Evolutionary conservation across 92 coral and sea anemone species (phyloP).

Genomic region (Palythoa heliodiscus): DNA sequence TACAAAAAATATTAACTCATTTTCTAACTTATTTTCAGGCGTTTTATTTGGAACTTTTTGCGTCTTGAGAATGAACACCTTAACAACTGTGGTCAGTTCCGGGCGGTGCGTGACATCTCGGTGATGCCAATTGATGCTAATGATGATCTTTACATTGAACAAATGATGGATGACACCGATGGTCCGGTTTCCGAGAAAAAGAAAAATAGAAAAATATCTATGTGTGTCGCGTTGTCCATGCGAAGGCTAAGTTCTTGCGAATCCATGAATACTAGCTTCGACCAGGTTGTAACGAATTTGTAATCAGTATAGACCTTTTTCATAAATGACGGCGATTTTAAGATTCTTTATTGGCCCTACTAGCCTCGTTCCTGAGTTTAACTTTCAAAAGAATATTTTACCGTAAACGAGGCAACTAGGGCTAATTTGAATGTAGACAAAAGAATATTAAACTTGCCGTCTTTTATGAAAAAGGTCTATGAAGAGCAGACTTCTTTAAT

Average conservation of each 20-base stretch:
- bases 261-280: not conserved
- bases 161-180: slow-evolving; percentile 84
- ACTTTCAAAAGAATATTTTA: no score
- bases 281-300: not conserved
- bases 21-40: slow-evolving; percentile 54
- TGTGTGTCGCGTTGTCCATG: slow-evolving; percentile 46
- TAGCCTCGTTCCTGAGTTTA: no score
- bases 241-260: slow-evolving; percentile 25
- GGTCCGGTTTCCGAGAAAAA: slow-evolving; percentile 53
- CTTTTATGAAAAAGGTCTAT: no score
- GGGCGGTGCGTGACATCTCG: slow-evolving; percentile 97
- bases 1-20: not conserved
- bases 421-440: no score
- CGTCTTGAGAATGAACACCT: slow-evolving; percentile 98
- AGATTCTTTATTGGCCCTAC: no score
- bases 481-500: not conserved
- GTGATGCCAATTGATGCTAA: slow-evolving; percentile 91
- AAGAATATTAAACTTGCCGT: no score
- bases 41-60: slow-evolving; percentile 97
- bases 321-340: no score
- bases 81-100: slow-evolving; percentile 98
- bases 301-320: not conserved
- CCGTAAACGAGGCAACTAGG: no score
- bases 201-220: slow-evolving; percentile 3
- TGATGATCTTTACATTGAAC: slow-evolving; percentile 81